These are phyloP conservation scores for Craseonycteris thonglongyai DNA, from an alignment of 2,113 vertebrate genomes.

Conservation along the genomic window DNA sequence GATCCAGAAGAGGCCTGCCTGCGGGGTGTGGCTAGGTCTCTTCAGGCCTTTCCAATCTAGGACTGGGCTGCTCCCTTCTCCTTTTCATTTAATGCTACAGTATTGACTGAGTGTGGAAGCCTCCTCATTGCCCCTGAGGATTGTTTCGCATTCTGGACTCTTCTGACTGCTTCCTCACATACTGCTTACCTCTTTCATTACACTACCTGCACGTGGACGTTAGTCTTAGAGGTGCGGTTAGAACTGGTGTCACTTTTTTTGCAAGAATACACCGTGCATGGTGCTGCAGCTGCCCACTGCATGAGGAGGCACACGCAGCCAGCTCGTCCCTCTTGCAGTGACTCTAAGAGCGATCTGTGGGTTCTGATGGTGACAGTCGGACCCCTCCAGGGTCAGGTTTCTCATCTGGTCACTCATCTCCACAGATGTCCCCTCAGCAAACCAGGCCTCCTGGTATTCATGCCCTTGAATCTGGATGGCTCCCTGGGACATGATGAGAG, in stretches of 20 bases:
- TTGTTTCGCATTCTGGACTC: accelerated
- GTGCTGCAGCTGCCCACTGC: not conserved
- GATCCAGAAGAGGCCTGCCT: not conserved
- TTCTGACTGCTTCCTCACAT: accelerated
- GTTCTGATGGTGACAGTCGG: not conserved
- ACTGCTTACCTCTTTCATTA: no score
- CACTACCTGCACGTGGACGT: not conserved
- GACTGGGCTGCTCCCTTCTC: not conserved
- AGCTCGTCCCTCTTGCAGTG: not conserved
- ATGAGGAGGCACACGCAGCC: not conserved
- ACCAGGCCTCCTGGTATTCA: not conserved
- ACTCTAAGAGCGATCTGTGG: not conserved
- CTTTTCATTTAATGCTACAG: not conserved
- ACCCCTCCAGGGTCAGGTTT: not conserved
- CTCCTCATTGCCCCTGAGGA: not conserved
- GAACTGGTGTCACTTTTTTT: not conserved
- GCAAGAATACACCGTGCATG: not conserved
- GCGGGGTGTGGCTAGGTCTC: not conserved
- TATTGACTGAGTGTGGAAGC: no score
- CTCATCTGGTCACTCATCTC: not conserved
- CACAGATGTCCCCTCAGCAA: not conserved
- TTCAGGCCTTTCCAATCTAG: not conserved
- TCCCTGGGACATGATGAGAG: not conserved
- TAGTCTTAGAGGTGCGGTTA: not conserved
- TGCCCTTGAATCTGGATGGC: not conserved